A percentile compares a stretch with the other conserved stretches of the same genome.
Evolutionary conservation across 1,140 invertebrate species (phyloP).

Genomic region (Zelostemma sp.): DNA sequence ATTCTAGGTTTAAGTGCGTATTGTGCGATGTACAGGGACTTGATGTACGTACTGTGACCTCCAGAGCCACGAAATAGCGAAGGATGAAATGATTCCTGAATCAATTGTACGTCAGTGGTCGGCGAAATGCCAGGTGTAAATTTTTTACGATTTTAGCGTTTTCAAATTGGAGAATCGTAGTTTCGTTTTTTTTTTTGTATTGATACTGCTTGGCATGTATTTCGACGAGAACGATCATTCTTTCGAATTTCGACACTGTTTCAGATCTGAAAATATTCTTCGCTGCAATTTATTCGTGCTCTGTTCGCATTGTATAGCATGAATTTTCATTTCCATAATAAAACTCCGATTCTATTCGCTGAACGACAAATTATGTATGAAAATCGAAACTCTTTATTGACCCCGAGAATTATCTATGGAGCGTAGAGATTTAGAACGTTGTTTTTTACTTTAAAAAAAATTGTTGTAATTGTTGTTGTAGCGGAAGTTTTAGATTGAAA

Average conservation of each 20-base stretch:
- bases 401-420: neutral
- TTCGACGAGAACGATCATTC: neutral
- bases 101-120: conserved; percentile 26
- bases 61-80: conserved; percentile 42
- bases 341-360: conserved; percentile 41
- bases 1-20: conserved; percentile 48
- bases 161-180: conserved; percentile 31
- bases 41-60: conserved; percentile 49
- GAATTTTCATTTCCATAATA: conserved; percentile 40
- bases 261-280: conserved; percentile 36
- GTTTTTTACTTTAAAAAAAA: neutral
- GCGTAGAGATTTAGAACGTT: neutral
- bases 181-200: conserved; percentile 31
- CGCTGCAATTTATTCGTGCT: conserved; percentile 44
- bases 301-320: conserved; percentile 46
- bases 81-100: conserved; percentile 20
- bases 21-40: conserved; percentile 48
- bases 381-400: conserved; percentile 16
- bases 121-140: conserved; percentile 19
- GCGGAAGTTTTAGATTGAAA: no score
- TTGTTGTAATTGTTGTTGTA: no score
- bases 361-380: conserved; percentile 19
- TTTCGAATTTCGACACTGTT: conserved; percentile 17
- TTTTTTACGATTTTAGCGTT: conserved; percentile 9
- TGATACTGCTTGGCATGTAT: neutral